These are phyloP conservation scores for Oscheius sp. DNA, from an alignment of 2,888 invertebrate species.

Conservation along the genomic window DNA sequence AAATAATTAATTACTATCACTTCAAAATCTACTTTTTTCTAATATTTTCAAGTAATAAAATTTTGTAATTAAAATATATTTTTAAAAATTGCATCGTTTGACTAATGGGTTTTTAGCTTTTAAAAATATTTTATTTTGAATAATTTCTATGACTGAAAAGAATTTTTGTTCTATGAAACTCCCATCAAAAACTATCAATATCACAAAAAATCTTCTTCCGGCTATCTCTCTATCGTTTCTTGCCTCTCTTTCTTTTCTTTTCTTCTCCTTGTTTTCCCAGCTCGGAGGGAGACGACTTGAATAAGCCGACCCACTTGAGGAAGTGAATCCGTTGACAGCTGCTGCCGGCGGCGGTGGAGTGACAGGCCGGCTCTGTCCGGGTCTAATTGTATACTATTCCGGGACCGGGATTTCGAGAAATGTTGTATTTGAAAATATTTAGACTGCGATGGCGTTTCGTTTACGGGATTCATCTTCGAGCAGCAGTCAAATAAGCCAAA, in stretches of 20 bases:
- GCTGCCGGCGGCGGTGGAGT: background rate
- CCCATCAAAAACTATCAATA: too few species aligned
- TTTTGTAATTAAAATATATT: too few species aligned
- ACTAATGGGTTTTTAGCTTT: too few species aligned
- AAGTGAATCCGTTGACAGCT: conserved; percentile 1
- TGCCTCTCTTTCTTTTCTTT: background rate
- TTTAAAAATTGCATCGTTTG: too few species aligned
- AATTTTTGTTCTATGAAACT: too few species aligned
- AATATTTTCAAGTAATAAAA: too few species aligned
- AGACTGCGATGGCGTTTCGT: conserved; percentile 56
- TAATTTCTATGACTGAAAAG: too few species aligned
- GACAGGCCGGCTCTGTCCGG: background rate
- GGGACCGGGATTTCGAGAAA: too few species aligned
- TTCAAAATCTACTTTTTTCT: too few species aligned
- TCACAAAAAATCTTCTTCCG: background rate
- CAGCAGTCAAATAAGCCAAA: conserved; percentile 42
- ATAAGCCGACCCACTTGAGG: conserved; percentile 21
- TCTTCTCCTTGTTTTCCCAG: background rate
- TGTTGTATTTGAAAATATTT: conserved; percentile 29
- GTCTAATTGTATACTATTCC: background rate
- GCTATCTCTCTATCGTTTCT: background rate
- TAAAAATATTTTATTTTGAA: too few species aligned
- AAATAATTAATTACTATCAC: too few species aligned
- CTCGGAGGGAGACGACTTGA: background rate
- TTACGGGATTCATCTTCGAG: conserved; percentile 45